A percentile compares a stretch with the other conserved stretches of the same genome.
phyloP scores from a whole-genome alignment of 2,888 invertebrate species.

The Athalia cordata region DNA sequence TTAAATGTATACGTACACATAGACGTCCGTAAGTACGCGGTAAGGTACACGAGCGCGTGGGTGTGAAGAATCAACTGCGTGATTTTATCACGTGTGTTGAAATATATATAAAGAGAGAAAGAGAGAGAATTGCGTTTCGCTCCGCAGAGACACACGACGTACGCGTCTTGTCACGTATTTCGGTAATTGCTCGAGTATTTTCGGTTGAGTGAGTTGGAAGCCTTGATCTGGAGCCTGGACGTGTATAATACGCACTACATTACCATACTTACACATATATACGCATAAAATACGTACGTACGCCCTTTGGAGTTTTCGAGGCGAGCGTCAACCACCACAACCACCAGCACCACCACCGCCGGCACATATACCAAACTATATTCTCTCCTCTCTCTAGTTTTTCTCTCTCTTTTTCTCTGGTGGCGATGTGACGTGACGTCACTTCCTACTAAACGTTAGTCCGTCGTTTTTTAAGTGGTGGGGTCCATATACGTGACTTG shows the following conservation, averaged over 20 bases:
- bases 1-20: too few species aligned
- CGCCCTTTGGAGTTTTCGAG: conserved; percentile 8
- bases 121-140: conserved; percentile 3
- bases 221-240: not conserved
- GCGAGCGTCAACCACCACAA: conserved; percentile 1
- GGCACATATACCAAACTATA: not conserved
- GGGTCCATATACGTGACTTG: conserved; percentile 64
- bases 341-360: too few species aligned
- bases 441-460: conserved; percentile 67
- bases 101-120: not conserved
- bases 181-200: conserved; percentile 47
- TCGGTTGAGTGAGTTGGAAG: conserved; percentile 31
- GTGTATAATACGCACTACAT: too few species aligned
- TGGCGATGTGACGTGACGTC: conserved; percentile 59
- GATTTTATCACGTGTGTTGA: not conserved
- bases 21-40: too few species aligned
- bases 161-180: conserved; percentile 46
- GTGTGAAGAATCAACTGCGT: too few species aligned
- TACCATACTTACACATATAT: not conserved
- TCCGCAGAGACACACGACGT: conserved; percentile 31
- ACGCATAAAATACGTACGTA: not conserved
- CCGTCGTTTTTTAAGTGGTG: conserved; percentile 57
- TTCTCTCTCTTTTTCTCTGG: conserved; percentile 16
- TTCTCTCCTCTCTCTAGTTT: not conserved
- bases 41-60: too few species aligned